Conservation (phyloP, 1,140 invertebrate species). For the Archivesica marissinica region DNA sequence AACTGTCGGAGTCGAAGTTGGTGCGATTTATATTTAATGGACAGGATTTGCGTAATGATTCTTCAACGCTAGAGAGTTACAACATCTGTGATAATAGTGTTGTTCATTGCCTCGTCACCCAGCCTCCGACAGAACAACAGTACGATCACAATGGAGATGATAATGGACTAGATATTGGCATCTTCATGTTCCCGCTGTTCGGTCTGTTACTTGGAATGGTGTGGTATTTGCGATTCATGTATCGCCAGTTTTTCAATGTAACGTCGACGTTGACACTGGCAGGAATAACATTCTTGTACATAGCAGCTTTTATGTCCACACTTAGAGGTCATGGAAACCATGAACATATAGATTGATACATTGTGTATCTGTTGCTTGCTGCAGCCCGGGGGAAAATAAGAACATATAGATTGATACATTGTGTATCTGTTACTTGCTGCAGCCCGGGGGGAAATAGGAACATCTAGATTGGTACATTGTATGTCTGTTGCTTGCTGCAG, state of each 20-base stretch:
- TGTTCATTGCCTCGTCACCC: constrained; percentile 91
- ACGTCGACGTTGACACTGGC: constrained; percentile 87
- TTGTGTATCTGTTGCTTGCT: too few relatives aligned
- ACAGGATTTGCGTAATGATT: constrained; percentile 91
- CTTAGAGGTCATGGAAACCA: constrained; percentile 60
- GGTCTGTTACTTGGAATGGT: constrained; percentile 85
- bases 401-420: too few relatives aligned
- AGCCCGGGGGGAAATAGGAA: too few relatives aligned
- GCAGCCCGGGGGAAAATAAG: too few relatives aligned
- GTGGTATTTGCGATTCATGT: constrained; percentile 88
- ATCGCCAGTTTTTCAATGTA: constrained; percentile 87
- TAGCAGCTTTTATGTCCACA: constrained; percentile 79
- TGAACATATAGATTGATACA: constrained; percentile 67
- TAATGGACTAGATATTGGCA: constrained; percentile 71
- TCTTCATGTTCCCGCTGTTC: constrained; percentile 84
- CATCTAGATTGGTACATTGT: too few relatives aligned
- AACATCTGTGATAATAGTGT: constrained; percentile 94
- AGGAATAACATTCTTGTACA: constrained; percentile 87
- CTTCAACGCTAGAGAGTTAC: constrained; percentile 89
- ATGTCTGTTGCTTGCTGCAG: too few relatives aligned
- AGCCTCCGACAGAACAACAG: constrained; percentile 52
- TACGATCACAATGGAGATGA: constrained; percentile 46
- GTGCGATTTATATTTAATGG: constrained; percentile 95
- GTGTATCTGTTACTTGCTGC: too few relatives aligned
- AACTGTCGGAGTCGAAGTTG: constrained; percentile 90